Base-by-base conservation (phyloP, 2,113 vertebrate species). In the Bos indicus region DNA sequence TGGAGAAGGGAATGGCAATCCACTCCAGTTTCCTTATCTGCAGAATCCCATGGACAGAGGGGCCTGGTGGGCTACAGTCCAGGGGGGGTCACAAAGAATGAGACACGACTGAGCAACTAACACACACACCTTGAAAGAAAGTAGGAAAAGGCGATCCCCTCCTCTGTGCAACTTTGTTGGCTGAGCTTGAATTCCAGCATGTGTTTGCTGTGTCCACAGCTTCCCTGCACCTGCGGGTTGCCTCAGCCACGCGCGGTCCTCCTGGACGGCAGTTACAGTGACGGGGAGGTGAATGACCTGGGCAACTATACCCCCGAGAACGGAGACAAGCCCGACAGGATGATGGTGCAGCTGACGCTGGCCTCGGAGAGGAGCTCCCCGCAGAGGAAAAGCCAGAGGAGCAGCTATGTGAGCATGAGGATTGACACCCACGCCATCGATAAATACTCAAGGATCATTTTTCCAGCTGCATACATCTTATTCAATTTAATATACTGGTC, bases 401-500 rank as follows among this genome's bases (percentile, higher is more conserved):
- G 98, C 85, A 98, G 98, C 82, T 99, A 99, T 0, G 98, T 99
- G 98, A 99, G 99, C 99, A 99, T 99, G 99, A 99, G 99, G 97
- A 99, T 99, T 5, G 99, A 99, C 98, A 99, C 99, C 36, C 99
- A 99, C 0, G 99, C 99, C 97, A 99, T 99, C 84, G 99, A 99
- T 98, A 99, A 99, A 97, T 99, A 99, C 98, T 99, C 99, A 13
- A 98, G 99, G 98, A 99, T 99, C n/a, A 99, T 99, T 97, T 99
- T 99, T 90, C 99, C 99, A 16, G 99, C 99, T 0, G 99, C 99
- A 1, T 99, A 99, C 96, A 99, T 99, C 92, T 99, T 99, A 62
- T 99, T 99, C 98, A 99, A 99, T 94, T 99, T 99, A 98, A 99
- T 99, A 99, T 99, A 99, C 98, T 99, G 99, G 99, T 99, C 99